Percentiles rank a stretch among this genome's conserved stretches.
Evolutionary conservation across 2,113 vertebrate species (phyloP).

Genomic region (Erinaceus europaeus): DNA sequence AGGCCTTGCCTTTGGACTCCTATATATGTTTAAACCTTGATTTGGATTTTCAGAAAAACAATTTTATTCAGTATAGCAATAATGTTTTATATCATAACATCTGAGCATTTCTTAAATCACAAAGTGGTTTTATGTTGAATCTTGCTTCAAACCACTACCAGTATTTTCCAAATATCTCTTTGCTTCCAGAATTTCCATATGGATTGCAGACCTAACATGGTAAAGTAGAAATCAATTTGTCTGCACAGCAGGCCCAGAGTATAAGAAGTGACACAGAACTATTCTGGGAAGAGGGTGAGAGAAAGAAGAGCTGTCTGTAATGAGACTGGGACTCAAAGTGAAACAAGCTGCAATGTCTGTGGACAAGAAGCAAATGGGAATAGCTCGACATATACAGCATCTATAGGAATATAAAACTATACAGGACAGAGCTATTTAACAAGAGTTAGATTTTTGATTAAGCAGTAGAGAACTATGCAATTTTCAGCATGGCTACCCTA

Average conservation of each 20-base stretch:
- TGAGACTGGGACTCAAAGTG: background rate
- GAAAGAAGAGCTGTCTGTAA: background rate
- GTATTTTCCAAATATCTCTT: background rate
- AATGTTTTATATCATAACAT: background rate
- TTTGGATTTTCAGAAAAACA: conserved; percentile 23
- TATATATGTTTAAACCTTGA: background rate
- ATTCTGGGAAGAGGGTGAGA: background rate
- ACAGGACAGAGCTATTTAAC: background rate
- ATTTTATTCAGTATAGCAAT: background rate
- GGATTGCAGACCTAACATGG: background rate
- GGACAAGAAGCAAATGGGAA: background rate
- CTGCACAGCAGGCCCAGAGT: background rate
- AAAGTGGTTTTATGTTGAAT: background rate
- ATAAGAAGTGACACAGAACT: background rate
- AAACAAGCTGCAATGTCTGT: background rate
- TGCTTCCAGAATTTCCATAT: background rate
- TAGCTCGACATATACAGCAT: background rate
- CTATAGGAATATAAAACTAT: background rate
- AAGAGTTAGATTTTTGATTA: background rate
- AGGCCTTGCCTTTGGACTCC: background rate
- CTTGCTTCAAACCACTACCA: background rate
- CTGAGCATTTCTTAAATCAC: background rate
- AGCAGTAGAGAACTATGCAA: background rate
- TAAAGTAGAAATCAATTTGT: conserved; percentile 12
- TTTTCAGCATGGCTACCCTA: background rate